A percentile compares a stretch with the other conserved stretches of the same genome.
phyloP scores from a whole-genome alignment of 2,888 invertebrate genomes.

The Drosophila meridionalis region DNA sequence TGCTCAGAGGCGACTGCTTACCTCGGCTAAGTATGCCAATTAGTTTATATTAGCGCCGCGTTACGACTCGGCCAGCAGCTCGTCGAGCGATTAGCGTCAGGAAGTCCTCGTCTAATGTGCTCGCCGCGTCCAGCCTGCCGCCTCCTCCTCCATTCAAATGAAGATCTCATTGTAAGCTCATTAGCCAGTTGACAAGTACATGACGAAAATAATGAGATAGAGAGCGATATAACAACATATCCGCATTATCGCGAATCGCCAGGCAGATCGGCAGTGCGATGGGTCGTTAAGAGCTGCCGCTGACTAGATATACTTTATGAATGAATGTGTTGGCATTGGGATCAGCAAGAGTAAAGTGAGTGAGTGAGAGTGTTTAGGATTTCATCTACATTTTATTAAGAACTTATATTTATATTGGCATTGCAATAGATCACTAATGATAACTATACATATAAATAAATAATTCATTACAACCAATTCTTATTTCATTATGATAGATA shows the following conservation, averaged over 20 bases:
- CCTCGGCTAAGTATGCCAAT: slow-evolving; percentile 67
- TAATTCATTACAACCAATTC: too few species aligned
- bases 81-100: slow-evolving; percentile 55
- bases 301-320: not conserved
- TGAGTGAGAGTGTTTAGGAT: not conserved
- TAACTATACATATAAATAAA: too few species aligned
- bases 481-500: too few species aligned
- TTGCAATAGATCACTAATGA: not conserved
- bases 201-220: slow-evolving; percentile 23
- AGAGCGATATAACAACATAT: slow-evolving; percentile 9
- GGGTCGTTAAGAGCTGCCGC: not conserved
- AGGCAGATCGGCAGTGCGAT: slow-evolving; percentile 12
- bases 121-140: not conserved
- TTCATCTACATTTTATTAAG: not conserved
- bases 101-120: slow-evolving; percentile 44
- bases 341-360: not conserved
- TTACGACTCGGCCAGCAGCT: slow-evolving; percentile 10
- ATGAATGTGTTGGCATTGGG: not conserved
- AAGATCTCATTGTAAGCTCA: slow-evolving; percentile 58
- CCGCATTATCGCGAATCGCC: slow-evolving; percentile 29
- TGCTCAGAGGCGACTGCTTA: slow-evolving; percentile 26
- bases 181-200: slow-evolving; percentile 56
- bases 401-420: not conserved
- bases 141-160: slow-evolving; percentile 13
- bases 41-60: slow-evolving; percentile 69